A percentile compares a stretch with the other conserved stretches of the same genome.
phyloP scores from a whole-genome alignment of 2,888 invertebrate genomes.

The Andrena marginata region DNA sequence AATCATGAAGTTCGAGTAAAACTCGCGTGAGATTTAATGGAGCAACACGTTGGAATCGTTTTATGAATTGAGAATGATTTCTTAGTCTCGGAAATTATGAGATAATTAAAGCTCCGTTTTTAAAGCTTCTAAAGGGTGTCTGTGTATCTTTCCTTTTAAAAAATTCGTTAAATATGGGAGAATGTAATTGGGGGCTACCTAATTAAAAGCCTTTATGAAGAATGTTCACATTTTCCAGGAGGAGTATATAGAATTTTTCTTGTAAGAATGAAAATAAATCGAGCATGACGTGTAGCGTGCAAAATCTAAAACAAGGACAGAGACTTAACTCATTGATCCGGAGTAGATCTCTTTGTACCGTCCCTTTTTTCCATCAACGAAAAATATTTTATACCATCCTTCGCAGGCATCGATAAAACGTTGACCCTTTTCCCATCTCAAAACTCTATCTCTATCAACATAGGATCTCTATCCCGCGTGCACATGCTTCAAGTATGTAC shows the following conservation, averaged over 20 bases:
- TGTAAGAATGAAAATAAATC: no score
- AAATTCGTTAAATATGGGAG: background rate
- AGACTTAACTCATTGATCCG: background rate
- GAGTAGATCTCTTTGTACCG: background rate
- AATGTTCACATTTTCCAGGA: no score
- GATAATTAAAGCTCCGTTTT: no score
- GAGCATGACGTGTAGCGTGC: background rate
- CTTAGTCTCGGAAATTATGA: no score
- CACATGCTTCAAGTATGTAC: slow-evolving; percentile 14
- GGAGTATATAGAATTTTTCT: no score
- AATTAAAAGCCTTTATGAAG: no score
- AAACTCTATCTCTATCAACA: slow-evolving; percentile 45
- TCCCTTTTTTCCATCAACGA: slow-evolving; percentile 21
- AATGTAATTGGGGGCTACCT: background rate
- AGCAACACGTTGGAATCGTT: background rate
- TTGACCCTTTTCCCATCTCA: slow-evolving; percentile 49
- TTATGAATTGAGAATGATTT: no score
- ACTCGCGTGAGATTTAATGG: background rate
- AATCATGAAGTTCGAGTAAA: background rate
- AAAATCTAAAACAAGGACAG: background rate
- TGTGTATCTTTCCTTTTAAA: no score
- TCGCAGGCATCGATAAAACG: slow-evolving; percentile 41
- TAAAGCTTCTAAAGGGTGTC: no score
- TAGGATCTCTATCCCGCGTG: slow-evolving; percentile 32
- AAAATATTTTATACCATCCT: slow-evolving; percentile 28